Conservation (phyloP, 2,888 invertebrate genomes). For the Acanthopleura granulata region DNA sequence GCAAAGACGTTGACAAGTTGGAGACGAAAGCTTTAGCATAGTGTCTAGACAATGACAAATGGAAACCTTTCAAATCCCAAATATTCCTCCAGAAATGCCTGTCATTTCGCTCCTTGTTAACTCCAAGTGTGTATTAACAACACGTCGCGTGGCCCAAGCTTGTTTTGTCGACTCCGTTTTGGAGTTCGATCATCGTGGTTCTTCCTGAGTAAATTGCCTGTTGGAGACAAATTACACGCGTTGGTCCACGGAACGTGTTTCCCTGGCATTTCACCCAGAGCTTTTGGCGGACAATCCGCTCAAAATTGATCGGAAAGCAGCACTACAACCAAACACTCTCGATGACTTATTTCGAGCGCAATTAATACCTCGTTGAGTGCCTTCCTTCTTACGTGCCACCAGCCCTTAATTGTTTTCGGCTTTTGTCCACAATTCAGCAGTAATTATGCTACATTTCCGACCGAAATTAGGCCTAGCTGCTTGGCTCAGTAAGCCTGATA, state of each 20-base stretch:
- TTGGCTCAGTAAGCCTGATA: no score
- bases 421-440: slow-evolving; percentile 4
- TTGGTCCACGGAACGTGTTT: background rate
- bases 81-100: no score
- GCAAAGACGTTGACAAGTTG: no score
- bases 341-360: background rate
- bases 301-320: background rate
- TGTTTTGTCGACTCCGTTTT: no score
- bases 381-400: slow-evolving; percentile 5
- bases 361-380: slow-evolving; percentile 12
- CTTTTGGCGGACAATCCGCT: background rate
- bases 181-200: no score
- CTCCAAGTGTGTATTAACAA: no score
- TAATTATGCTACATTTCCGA: slow-evolving; percentile 7
- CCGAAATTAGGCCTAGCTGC: background rate
- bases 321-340: background rate
- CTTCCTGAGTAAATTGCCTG: background rate
- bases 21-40: no score
- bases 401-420: slow-evolving; percentile 5
- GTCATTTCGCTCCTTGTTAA: no score
- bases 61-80: no score
- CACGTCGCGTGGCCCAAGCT: no score
- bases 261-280: background rate
- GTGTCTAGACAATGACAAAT: no score
- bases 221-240: slow-evolving; percentile 7